Percentiles rank a stretch among this genome's conserved stretches.
These are phyloP conservation scores for Cassiopea andromeda DNA, from an alignment of 30 jellyfish, hydroid and myxozoan species.

Conservation along the genomic window DNA sequence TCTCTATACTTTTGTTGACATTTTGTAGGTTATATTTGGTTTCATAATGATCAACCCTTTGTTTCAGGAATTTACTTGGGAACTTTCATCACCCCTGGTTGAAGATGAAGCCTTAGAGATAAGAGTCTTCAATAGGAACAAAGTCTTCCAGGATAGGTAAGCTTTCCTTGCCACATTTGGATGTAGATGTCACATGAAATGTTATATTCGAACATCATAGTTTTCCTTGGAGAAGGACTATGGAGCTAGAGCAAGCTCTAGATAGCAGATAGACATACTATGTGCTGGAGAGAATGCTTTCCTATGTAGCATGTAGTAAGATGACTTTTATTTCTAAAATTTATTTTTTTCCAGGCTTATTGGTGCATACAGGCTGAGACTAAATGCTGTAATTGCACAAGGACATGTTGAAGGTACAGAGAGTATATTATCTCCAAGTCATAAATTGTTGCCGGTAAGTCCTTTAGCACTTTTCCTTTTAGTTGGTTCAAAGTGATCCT, in stretches of 20 bases:
- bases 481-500: too few relatives aligned
- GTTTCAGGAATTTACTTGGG: slow-evolving; percentile 85
- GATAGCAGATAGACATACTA: too few relatives aligned
- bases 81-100: slow-evolving; percentile 85
- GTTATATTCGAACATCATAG: neutral
- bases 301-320: too few relatives aligned
- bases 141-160: slow-evolving; percentile 97
- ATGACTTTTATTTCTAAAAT: too few relatives aligned
- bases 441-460: slow-evolving; percentile 75
- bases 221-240: neutral
- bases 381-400: slow-evolving; percentile 61
- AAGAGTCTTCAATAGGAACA: slow-evolving; percentile 87
- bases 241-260: too few relatives aligned
- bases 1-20: neutral
- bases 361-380: slow-evolving; percentile 89
- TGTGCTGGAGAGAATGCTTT: too few relatives aligned
- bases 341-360: slow-evolving; percentile 59
- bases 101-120: slow-evolving; percentile 88
- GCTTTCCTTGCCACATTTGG: neutral
- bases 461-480: neutral
- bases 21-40: neutral
- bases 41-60: neutral
- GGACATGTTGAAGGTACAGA: slow-evolving; percentile 83
- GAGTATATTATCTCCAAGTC: slow-evolving; percentile 70
- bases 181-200: neutral